Evolutionary conservation across 1,140 invertebrate species (phyloP), one percentile per base, ranked within the genome.

Genomic region (Drosophila tristis): DNA sequence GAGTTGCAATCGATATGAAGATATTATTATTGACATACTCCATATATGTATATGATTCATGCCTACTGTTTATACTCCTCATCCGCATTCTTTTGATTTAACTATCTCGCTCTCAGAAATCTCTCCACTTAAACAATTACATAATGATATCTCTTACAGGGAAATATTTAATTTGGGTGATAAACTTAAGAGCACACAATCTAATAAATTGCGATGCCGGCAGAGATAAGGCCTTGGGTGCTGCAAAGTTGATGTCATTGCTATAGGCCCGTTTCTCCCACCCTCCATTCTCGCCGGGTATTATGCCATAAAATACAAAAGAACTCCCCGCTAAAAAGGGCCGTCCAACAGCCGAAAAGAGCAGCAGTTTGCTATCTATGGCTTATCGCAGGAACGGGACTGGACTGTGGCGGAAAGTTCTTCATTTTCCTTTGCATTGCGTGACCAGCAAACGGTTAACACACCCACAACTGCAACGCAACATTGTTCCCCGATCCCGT

Each of bases 401-500:
- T 20, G 47, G 56, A 64, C 68, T 53, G 15, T 74, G 54, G 49
- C 47, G 65, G 50, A 75, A 55, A 68, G 59, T 42, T 15, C 20
- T 55, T 51, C 62, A 47, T 50, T 74, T 58, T 62, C 82, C 61
- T 80, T 62, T 58, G 82, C 74, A 82, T 86, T 81, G 82, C 82
- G 82, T 86, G 82, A 87, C 78, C 56, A 63, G 53, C 73, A 25
- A 60, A 23, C 51, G 61, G 70, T 45, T 71, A 67, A 70, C 66
- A 70, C 82, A 87, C 82, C 82, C 86, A 70, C 64, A 45, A 62
- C 15, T 76, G 68, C 70, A 78, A 75, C 63, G 73, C 81, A 81
- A 39, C 45, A n/a, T 26, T 44, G 35, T 39, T 11, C 35, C 31
- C 31, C 9, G 8, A 13, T 15, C 48, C 11, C 16, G 11, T 7